Evolutionary conservation across 2,113 vertebrate species (phyloP).

Genomic region (Myotis lucifugus): DNA sequence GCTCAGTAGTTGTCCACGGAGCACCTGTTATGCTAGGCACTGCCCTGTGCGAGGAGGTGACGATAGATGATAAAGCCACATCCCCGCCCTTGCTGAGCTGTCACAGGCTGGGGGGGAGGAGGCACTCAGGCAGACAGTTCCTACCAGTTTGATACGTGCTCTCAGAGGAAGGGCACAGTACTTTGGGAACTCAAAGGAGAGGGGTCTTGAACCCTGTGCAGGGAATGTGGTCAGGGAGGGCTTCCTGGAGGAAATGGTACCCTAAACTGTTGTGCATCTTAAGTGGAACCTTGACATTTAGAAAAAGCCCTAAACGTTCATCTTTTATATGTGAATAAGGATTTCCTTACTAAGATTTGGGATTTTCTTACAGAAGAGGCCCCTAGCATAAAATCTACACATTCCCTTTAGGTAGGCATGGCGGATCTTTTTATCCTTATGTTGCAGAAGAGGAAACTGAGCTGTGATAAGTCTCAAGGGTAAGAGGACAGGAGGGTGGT

Average conservation of each 20-base stretch:
- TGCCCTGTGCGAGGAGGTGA: not conserved
- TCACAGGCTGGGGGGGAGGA: not conserved
- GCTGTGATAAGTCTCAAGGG: not conserved
- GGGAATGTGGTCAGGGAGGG: not conserved
- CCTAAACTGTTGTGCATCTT: not conserved
- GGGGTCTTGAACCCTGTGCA: not conserved
- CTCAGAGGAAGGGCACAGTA: not conserved
- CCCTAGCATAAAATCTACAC: not conserved
- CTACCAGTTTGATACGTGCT: not conserved
- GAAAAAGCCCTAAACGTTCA: not conserved
- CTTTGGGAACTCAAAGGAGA: not conserved
- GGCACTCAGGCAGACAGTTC: not conserved
- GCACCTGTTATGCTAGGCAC: not conserved
- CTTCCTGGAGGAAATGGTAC: constrained; percentile 10
- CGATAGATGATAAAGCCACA: not conserved
- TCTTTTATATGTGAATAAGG: not conserved
- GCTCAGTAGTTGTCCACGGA: not conserved
- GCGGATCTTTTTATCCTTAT: not conserved
- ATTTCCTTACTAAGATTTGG: not conserved
- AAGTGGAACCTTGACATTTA: not conserved
- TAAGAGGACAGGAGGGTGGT: not conserved
- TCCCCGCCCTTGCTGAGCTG: not conserved
- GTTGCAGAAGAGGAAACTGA: not conserved
- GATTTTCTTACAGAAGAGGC: not conserved
- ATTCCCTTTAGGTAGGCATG: not conserved